These are phyloP conservation scores for Lycophotia porphyrea DNA, from an alignment of 2,888 invertebrate species.

Conservation along the genomic window DNA sequence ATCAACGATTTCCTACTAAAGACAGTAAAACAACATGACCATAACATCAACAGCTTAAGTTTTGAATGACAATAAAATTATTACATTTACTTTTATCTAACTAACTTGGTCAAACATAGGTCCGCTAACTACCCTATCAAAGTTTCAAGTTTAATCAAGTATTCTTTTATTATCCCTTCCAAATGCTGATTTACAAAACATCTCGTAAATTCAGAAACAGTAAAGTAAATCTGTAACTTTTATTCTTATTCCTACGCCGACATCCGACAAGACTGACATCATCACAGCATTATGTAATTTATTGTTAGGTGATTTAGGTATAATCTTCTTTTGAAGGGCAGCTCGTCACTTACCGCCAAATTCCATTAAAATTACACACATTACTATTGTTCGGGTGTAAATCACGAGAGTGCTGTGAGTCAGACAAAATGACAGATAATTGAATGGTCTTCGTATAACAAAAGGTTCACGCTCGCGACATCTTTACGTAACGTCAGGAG, in stretches of 20 bases:
- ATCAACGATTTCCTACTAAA: too few relatives aligned
- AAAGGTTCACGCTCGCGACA: constrained; percentile 62
- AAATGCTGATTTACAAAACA: background rate
- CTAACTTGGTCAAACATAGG: background rate
- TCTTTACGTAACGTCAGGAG: constrained; percentile 53
- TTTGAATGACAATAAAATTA: background rate
- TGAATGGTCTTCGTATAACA: constrained; percentile 60
- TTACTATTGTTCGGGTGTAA: constrained; percentile 64
- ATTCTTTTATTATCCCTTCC: background rate
- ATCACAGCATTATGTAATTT: constrained; percentile 47
- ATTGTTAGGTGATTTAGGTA: constrained; percentile 21
- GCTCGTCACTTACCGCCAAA: constrained; percentile 55
- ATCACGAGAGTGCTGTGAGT: constrained; percentile 41
- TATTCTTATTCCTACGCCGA: background rate
- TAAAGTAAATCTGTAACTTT: background rate
- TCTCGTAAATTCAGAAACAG: background rate
- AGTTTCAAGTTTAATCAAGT: background rate
- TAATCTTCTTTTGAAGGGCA: constrained; percentile 52
- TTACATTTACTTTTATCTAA: background rate
- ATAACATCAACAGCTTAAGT: background rate
- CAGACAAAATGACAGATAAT: constrained; percentile 62
- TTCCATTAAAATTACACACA: constrained; percentile 60
- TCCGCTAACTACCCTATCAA: background rate
- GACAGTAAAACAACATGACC: background rate
- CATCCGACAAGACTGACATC: constrained; percentile 27